Evolutionary conservation across 2,888 invertebrate species (phyloP).

Genomic region (Synergus umbraculus): DNA sequence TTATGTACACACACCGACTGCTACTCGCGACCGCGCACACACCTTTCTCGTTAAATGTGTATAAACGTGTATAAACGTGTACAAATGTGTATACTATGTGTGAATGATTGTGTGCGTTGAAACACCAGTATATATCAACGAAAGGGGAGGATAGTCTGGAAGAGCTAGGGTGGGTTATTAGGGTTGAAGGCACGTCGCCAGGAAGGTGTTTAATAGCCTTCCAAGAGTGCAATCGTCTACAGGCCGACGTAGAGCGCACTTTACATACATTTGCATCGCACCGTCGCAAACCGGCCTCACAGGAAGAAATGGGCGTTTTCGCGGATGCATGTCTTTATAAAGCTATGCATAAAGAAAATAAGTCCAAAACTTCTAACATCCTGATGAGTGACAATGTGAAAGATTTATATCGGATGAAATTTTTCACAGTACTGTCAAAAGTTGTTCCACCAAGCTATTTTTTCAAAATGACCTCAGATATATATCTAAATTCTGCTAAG

Average conservation of each 20-base stretch:
- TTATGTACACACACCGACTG: slow-evolving; percentile 55
- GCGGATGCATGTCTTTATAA: slow-evolving; percentile 44
- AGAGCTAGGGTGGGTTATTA: slow-evolving; percentile 62
- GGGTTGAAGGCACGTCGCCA: slow-evolving; percentile 66
- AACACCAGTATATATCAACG: slow-evolving; percentile 33
- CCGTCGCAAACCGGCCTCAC: slow-evolving; percentile 51
- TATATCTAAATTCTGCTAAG: too few relatives aligned
- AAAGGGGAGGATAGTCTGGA: slow-evolving; percentile 47
- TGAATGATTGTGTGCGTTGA: slow-evolving; percentile 35
- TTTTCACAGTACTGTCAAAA: too few relatives aligned
- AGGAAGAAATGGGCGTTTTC: slow-evolving; percentile 57
- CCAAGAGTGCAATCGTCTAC: slow-evolving; percentile 72
- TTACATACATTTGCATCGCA: slow-evolving; percentile 75
- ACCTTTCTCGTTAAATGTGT: not conserved
- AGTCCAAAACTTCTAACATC: not conserved
- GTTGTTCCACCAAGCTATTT: too few relatives aligned
- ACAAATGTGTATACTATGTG: not conserved
- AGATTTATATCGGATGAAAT: too few relatives aligned
- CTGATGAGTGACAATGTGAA: not conserved
- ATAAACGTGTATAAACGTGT: slow-evolving; percentile 4
- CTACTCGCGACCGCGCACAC: slow-evolving; percentile 36
- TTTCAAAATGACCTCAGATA: too few relatives aligned
- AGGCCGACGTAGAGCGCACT: slow-evolving; percentile 61
- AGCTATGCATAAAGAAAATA: slow-evolving; percentile 19
- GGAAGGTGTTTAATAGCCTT: slow-evolving; percentile 75